These are phyloP conservation scores for Eulacestoma nigropectus DNA, from an alignment of 2,113 vertebrate species.

Conservation along the genomic window DNA sequence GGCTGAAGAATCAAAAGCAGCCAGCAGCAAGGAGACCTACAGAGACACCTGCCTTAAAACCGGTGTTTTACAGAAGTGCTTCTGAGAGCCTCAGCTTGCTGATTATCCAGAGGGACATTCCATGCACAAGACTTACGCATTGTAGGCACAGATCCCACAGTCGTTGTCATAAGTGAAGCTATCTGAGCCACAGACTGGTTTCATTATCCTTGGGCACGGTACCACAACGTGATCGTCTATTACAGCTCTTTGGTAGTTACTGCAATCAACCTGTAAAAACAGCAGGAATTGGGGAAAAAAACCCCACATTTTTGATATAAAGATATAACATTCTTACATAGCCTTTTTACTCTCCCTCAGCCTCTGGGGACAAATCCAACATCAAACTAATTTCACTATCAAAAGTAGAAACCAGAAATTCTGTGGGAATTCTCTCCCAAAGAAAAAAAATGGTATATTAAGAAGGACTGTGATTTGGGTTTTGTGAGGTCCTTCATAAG, in stretches of 20 bases:
- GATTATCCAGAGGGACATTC: background rate
- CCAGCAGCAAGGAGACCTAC: background rate
- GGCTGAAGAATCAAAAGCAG: background rate
- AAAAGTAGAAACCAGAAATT: background rate
- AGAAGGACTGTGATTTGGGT: background rate
- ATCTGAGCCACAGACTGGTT: slow-evolving; percentile 53
- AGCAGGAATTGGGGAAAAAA: background rate
- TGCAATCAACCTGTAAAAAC: slow-evolving; percentile 12
- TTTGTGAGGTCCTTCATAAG: background rate
- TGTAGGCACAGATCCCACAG: slow-evolving; percentile 45
- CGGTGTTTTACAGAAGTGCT: background rate
- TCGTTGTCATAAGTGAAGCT: background rate
- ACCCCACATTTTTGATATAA: fast-evolving
- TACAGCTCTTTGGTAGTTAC: fast-evolving
- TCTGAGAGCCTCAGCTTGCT: background rate
- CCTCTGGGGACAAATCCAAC: background rate
- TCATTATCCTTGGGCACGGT: background rate
- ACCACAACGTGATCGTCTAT: fast-evolving
- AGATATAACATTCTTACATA: background rate
- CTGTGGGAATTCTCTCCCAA: background rate
- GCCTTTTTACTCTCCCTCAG: background rate
- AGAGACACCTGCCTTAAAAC: background rate
- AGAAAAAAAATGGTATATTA: background rate
- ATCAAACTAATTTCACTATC: background rate
- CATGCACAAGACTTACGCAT: background rate